Percentiles rank a stretch among this genome's conserved stretches.
These are phyloP conservation scores for Dermolepida albohirtum DNA, from an alignment of 2,888 invertebrate genomes.

Conservation along the genomic window DNA sequence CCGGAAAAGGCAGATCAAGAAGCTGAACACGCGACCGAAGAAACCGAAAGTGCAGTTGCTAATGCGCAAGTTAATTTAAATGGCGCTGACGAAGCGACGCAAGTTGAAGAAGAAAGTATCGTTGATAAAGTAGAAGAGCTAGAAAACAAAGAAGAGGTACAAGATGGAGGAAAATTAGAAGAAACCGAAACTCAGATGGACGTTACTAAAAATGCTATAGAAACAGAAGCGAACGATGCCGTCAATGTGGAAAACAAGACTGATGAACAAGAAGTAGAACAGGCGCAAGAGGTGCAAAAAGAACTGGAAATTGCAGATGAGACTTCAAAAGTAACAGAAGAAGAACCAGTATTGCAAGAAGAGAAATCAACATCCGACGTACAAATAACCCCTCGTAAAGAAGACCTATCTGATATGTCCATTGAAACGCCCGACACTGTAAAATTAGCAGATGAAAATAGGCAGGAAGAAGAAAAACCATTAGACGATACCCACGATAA, in stretches of 20 bases:
- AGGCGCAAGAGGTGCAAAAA: conserved; percentile 32
- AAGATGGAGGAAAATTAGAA: conserved; percentile 48
- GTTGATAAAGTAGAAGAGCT: conserved; percentile 45
- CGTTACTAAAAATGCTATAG: background rate
- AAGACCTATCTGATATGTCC: conserved; percentile 36
- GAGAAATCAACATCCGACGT: conserved; percentile 37
- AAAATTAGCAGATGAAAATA: conserved; percentile 22
- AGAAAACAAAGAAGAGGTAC: conserved; percentile 53
- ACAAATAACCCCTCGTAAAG: conserved; percentile 33
- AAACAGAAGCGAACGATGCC: conserved; percentile 2
- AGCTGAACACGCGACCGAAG: background rate
- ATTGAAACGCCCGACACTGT: conserved; percentile 36
- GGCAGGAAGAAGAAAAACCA: conserved; percentile 25
- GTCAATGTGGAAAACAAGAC: conserved; percentile 41
- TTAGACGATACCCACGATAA: conserved; percentile 16
- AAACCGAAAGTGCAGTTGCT: conserved; percentile 11
- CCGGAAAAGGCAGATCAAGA: background rate
- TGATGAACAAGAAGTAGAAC: conserved; percentile 42
- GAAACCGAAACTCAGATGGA: conserved; percentile 3
- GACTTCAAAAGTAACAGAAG: no score
- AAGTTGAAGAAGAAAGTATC: conserved; percentile 4
- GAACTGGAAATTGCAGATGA: background rate
- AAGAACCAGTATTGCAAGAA: conserved; percentile 41
- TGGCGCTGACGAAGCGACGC: background rate
- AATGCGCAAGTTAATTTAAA: background rate